Percentiles rank a stretch among this genome's conserved stretches.
These are phyloP conservation scores for Speoplatyrhinus poulsoni DNA, from an alignment of 2,113 vertebrate genomes.

Conservation along the genomic window DNA sequence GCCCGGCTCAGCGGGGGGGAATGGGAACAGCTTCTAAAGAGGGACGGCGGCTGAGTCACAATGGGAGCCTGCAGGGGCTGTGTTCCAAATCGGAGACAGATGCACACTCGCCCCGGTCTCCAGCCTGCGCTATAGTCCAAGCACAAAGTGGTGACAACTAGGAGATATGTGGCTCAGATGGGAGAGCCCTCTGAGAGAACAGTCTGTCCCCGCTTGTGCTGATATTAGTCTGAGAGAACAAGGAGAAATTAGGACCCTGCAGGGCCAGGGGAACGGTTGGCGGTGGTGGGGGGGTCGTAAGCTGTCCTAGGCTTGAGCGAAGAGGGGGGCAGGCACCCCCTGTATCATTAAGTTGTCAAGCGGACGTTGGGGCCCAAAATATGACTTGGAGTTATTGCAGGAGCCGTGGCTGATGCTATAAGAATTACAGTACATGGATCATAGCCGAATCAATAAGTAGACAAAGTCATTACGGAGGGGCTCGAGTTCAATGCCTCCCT, in stretches of 20 bases:
- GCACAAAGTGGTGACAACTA: constrained; percentile 48
- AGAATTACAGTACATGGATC: constrained; percentile 81
- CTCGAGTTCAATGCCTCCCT: constrained; percentile 75
- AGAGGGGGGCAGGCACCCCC: constrained; percentile 52
- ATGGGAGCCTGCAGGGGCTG: constrained; percentile 65
- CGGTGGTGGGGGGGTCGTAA: not conserved
- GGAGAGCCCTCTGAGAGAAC: constrained; percentile 58
- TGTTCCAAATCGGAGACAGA: constrained; percentile 70
- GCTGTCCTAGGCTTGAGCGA: constrained; percentile 48
- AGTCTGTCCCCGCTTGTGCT: constrained; percentile 45
- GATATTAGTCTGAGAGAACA: constrained; percentile 72
- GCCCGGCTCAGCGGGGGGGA: constrained; percentile 56
- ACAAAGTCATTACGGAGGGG: constrained; percentile 78
- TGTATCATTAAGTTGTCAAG: constrained; percentile 78
- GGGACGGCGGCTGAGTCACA: constrained; percentile 59
- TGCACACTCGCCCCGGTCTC: constrained; percentile 53
- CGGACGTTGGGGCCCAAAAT: constrained; percentile 69
- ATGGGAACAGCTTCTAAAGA: constrained; percentile 72
- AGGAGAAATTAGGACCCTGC: constrained; percentile 68
- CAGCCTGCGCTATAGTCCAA: constrained; percentile 46
- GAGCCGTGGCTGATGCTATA: constrained; percentile 72
- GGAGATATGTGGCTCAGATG: constrained; percentile 55
- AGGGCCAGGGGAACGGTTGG: constrained; percentile 27
- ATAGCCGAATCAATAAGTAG: constrained; percentile 75
- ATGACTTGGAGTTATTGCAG: constrained; percentile 76